Conservation (phyloP, 2,888 invertebrate species). For the Cantharis flavilabris region DNA sequence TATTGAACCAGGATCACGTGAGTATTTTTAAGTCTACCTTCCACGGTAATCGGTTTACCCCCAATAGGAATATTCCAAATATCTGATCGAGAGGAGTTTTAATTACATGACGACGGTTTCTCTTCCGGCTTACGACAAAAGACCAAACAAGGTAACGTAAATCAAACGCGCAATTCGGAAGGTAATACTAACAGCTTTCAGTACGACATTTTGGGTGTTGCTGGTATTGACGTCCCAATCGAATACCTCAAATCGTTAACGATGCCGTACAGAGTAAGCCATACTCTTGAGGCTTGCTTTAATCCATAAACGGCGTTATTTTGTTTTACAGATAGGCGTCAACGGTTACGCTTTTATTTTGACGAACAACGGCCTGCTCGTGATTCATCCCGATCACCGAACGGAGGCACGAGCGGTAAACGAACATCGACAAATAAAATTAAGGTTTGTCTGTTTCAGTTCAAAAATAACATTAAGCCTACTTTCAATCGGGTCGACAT, state of each 20-base stretch:
- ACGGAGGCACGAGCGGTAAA: conserved; percentile 71
- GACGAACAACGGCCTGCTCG: conserved; percentile 92
- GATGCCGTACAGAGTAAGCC: conserved; percentile 79
- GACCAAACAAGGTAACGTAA: conserved; percentile 74
- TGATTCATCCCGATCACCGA: conserved; percentile 92
- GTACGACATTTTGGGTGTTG: conserved; percentile 92
- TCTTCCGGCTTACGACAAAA: conserved; percentile 88
- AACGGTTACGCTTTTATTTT: conserved; percentile 94
- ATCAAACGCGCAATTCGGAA: background rate
- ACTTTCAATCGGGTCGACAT: conserved; percentile 97
- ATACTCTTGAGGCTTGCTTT: background rate
- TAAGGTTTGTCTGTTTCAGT: conserved; percentile 56
- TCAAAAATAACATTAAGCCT: conserved; percentile 86
- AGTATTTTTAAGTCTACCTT: background rate
- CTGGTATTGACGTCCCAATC: conserved; percentile 94
- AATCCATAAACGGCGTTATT: background rate
- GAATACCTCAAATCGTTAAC: conserved; percentile 86
- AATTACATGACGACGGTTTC: conserved; percentile 90
- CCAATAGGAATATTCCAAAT: conserved; percentile 63
- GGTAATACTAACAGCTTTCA: conserved; percentile 57
- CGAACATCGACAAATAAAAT: background rate
- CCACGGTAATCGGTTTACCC: background rate
- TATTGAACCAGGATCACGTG: conserved; percentile 29
- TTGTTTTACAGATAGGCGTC: conserved; percentile 77
- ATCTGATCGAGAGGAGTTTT: conserved; percentile 64